Percentiles rank a stretch among this genome's conserved stretches.
These are phyloP conservation scores for Microtus oregoni DNA, from an alignment of 2,113 vertebrate genomes.

Conservation along the genomic window DNA sequence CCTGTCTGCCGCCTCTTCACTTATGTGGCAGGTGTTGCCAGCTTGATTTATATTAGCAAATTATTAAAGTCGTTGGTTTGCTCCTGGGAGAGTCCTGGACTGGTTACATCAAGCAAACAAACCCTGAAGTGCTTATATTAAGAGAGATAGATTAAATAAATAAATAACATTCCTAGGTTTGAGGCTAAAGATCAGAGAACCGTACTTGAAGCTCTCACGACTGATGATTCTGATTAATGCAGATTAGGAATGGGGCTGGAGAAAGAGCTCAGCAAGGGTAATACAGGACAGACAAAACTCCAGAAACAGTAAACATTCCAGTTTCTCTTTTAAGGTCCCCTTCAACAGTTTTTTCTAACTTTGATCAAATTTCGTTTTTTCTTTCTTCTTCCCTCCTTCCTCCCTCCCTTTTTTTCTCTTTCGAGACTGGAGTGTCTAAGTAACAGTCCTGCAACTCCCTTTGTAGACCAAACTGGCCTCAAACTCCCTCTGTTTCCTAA, in stretches of 20 bases:
- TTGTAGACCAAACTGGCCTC: no score
- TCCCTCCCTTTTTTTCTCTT: background rate
- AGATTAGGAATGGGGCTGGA: background rate
- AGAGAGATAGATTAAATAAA: background rate
- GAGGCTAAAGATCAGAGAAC: background rate
- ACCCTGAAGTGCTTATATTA: background rate
- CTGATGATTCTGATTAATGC: conserved; percentile 35
- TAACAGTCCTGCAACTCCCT: no score
- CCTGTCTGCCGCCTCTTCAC: background rate
- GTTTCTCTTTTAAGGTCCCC: background rate
- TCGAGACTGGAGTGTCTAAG: background rate
- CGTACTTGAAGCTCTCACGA: background rate
- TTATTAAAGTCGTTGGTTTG: background rate
- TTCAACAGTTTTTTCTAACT: conserved; percentile 2
- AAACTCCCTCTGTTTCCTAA: background rate
- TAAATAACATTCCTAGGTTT: background rate
- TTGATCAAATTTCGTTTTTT: background rate
- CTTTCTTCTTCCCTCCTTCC: no score
- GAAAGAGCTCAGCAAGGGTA: no score
- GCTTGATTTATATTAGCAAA: conserved; percentile 25
- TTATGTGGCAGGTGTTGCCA: background rate
- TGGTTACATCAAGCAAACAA: background rate
- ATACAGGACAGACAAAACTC: background rate
- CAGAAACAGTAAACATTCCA: background rate
- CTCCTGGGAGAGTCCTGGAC: background rate